phyloP scores from a whole-genome alignment of 2,888 invertebrate species.

The Eupithecia abbreviata region DNA sequence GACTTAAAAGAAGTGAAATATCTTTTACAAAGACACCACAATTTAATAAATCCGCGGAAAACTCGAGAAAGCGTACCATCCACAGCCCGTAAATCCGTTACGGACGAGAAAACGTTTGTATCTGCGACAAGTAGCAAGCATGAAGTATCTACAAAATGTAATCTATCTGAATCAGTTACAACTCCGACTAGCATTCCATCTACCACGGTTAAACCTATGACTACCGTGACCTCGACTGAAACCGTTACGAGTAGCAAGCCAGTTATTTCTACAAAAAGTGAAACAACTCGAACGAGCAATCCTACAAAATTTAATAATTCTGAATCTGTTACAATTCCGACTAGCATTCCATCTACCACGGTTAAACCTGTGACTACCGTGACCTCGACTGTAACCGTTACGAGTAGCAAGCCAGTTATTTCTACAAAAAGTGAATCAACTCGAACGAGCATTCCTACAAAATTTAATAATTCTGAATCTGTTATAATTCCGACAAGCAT shows the following conservation, averaged over 20 bases:
- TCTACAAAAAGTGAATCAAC: not conserved
- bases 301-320: not conserved
- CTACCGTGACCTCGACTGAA: not conserved
- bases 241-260: not conserved
- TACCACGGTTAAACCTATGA: not conserved
- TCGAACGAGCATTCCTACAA: no score
- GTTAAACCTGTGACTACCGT: not conserved
- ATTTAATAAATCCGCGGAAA: not conserved
- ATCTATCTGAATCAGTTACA: not conserved
- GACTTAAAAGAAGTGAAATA: constrained; percentile 23
- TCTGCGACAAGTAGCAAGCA: not conserved
- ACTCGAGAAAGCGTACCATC: not conserved
- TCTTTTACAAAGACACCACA: not conserved
- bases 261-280: not conserved
- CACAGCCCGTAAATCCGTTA: not conserved
- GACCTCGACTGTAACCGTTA: not conserved
- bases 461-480: no score
- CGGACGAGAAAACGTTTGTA: not conserved
- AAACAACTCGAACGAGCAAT: not conserved
- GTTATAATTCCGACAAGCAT: not conserved
- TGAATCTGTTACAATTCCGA: not conserved
- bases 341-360: not conserved
- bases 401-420: not conserved
- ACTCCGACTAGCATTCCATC: not conserved
- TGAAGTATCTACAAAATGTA: not conserved